phyloP scores from a whole-genome alignment of 37 sponge, comb jelly and placozoan species.

The Halichondria panicea region DNA sequence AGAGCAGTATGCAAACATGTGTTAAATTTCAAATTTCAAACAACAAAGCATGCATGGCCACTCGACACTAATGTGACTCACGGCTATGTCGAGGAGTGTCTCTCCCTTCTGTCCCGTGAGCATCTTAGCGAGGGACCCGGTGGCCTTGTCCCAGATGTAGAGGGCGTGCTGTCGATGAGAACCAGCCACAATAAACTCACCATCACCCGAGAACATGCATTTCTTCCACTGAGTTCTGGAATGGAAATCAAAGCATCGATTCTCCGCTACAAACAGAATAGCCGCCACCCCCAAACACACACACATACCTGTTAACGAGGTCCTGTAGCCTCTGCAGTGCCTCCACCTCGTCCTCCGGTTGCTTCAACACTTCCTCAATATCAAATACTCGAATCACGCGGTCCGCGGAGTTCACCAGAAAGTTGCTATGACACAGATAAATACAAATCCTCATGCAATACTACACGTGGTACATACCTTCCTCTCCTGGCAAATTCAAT shows the following conservation, averaged over 20 bases:
- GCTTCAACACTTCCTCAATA: conserved; percentile 65
- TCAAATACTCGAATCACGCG: conserved; percentile 92
- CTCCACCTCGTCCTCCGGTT: conserved; percentile 62
- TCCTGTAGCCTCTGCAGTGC: conserved; percentile 94
- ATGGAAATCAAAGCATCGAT: neutral
- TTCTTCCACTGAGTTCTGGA: conserved; percentile 95
- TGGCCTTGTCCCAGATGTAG: conserved; percentile 94
- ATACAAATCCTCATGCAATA: neutral
- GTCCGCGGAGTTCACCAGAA: conserved; percentile 92
- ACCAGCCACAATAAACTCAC: conserved; percentile 93
- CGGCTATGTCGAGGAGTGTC: conserved; percentile 87
- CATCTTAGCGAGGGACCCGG: conserved; percentile 95
- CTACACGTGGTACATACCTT: conserved; percentile 25
- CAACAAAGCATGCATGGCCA: no score
- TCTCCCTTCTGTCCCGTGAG: conserved; percentile 98
- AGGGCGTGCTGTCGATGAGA: conserved; percentile 93
- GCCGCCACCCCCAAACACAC: neutral
- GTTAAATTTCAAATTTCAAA: no score
- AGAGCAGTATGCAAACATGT: neutral
- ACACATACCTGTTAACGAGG: conserved; percentile 81
- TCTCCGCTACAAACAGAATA: neutral
- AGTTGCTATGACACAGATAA: conserved; percentile 48
- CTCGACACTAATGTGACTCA: no score
- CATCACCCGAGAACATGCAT: conserved; percentile 94
- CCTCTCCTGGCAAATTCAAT: conserved; percentile 94